Evolutionary conservation across 2,888 invertebrate species (phyloP), one percentile per base, ranked within the genome.

Genomic region (Latrodectus hesperus): DNA sequence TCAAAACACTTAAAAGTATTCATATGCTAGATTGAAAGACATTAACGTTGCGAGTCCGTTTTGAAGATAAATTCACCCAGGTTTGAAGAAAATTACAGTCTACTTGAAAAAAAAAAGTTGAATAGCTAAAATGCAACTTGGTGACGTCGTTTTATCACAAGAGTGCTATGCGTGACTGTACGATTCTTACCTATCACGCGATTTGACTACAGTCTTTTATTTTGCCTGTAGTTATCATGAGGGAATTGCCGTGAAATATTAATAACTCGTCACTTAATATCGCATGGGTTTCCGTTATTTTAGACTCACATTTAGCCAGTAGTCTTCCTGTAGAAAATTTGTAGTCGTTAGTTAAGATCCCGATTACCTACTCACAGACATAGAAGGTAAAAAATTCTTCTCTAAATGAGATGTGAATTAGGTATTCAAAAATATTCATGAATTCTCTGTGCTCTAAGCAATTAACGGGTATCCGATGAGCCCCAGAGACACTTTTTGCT

Each of bases 181-280:
- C 53, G 67, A 70, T 16, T n/a, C 17, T 9, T 12, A 5, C 51
- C 65, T 49, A 38, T 12, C 78, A 78, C 78, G 78, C 78, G 3
- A 78, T 9, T 11, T 16, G 5, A 26, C n/a, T 17, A 51, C 51
- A 55, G 22, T 60, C 22, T 10, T 65, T n/a, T 60, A 16, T 49
- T 64, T 67, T 52, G 8, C 22, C 65, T 38, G 38, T 16, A 64
- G 64, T 38, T 53, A 55, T 17, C 38, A 16, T n/a, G n/a, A 64
- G 26, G 16, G 49, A 22, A 68, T 78, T 53, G 16, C 70, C 12
- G 52, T 78, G 68, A 78, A 78, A 78, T 78, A 78, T 79, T 82
- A 82, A 82, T 82, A 74, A 52, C 53, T 74, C 81, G 81, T 53
- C 81, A 81, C 81, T 81, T 81, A 67, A 73, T 81, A 73, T 74